Conservation (phyloP, 2,113 vertebrate genomes). For the Tursiops truncatus region DNA sequence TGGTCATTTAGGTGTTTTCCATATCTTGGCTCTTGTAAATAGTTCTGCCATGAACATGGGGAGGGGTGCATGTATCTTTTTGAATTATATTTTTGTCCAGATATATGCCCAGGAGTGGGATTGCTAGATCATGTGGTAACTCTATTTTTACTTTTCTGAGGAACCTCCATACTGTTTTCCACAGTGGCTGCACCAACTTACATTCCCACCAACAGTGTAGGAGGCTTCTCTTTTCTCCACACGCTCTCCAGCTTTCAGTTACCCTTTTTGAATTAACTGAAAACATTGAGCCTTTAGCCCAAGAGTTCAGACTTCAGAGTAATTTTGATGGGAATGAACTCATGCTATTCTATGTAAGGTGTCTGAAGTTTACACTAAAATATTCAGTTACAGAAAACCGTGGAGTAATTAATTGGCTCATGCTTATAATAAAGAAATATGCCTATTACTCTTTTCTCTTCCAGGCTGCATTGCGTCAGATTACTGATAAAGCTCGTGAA, state of each 20-base stretch:
- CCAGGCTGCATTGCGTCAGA: constrained; percentile 96
- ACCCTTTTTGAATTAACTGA: background rate
- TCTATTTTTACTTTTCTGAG: background rate
- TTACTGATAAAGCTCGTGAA: constrained; percentile 98
- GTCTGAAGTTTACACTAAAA: background rate
- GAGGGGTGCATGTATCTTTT: background rate
- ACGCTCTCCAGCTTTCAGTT: background rate
- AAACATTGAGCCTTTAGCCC: background rate
- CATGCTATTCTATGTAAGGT: background rate
- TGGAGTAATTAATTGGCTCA: background rate
- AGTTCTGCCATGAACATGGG: background rate
- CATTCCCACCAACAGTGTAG: background rate
- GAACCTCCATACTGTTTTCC: background rate
- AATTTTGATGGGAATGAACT: background rate
- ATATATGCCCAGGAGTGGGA: background rate
- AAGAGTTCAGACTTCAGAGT: background rate
- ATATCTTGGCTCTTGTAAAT: background rate
- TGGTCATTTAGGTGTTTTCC: background rate
- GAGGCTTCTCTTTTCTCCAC: background rate
- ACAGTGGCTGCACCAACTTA: background rate
- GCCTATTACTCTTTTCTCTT: background rate
- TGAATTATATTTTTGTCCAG: background rate
- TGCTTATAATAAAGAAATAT: background rate
- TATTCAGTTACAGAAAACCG: background rate
- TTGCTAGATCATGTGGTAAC: background rate